Percentiles rank a stretch among this genome's conserved stretches.
Evolutionary conservation across 2,888 invertebrate genomes (phyloP).

Genomic region (Netelia virgata): DNA sequence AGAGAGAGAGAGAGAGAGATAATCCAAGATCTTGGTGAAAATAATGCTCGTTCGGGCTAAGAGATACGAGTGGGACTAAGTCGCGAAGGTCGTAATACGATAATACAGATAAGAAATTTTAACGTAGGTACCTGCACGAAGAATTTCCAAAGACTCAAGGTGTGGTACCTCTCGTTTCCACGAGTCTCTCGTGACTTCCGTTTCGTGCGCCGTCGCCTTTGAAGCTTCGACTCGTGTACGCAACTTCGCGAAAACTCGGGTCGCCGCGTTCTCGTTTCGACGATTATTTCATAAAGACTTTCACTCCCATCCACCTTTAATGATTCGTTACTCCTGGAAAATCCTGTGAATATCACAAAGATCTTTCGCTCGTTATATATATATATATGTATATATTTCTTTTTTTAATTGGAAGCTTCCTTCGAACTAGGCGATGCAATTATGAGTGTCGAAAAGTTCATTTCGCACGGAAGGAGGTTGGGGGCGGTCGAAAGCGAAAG

Average conservation of each 20-base stretch:
- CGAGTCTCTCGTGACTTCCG: no score
- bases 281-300: background rate
- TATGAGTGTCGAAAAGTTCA: constrained; percentile 51
- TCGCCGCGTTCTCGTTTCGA: background rate
- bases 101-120: background rate
- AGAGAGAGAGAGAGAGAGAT: background rate
- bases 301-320: background rate
- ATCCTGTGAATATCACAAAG: constrained; percentile 4
- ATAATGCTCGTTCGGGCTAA: constrained; percentile 17
- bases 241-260: no score
- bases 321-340: background rate
- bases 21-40: constrained; percentile 27
- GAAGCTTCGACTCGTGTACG: no score
- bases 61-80: background rate
- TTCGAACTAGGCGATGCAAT: constrained; percentile 31
- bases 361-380: constrained; percentile 26
- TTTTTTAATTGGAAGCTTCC: constrained; percentile 59
- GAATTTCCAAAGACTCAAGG: background rate
- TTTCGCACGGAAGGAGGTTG: background rate
- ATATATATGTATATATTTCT: background rate
- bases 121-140: background rate
- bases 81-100: background rate
- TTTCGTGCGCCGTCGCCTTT: no score
- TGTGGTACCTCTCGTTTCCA: no score
- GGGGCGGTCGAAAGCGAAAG: no score